Evolutionary conservation across 2,797 vertebrate species (phyloP).

Genomic region (Lutjanus argentimaculatus): DNA sequence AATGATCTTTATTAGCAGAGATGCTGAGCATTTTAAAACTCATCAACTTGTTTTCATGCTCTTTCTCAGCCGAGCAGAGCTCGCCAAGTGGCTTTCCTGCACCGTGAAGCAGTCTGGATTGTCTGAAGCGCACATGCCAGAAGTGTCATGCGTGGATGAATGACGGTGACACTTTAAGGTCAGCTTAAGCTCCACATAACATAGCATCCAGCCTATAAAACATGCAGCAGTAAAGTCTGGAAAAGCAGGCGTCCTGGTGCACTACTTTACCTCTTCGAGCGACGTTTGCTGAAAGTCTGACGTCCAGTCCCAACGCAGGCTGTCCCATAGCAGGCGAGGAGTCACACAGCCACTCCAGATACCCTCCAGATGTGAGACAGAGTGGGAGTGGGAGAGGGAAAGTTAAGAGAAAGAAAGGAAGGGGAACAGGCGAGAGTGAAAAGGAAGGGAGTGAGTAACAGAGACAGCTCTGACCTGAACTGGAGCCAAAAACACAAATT

Average conservation of each 20-base stretch:
- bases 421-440: conserved; percentile 53
- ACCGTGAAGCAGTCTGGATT: neutral
- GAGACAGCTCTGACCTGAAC: conserved; percentile 74
- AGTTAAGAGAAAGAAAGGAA: conserved; percentile 61
- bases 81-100: conserved; percentile 3
- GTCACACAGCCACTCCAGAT: conserved; percentile 84
- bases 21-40: conserved; percentile 12
- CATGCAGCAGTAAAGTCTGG: conserved; percentile 48
- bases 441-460: conserved; percentile 66
- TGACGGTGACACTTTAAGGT: conserved; percentile 43
- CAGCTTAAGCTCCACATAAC: conserved; percentile 16
- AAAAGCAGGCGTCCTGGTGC: conserved; percentile 27
- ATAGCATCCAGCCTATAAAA: conserved; percentile 30
- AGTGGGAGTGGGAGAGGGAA: conserved; percentile 70
- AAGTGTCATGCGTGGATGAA: conserved; percentile 50
- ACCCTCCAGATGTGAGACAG: conserved; percentile 91
- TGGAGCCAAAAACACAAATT: conserved; percentile 80
- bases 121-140: conserved; percentile 34
- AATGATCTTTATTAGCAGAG: conserved; percentile 17
- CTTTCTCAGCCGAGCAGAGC: conserved; percentile 13
- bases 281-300: conserved; percentile 68
- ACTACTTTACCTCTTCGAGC: conserved; percentile 69
- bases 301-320: conserved; percentile 69
- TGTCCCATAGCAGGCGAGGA: conserved; percentile 87
- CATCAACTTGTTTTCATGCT: conserved; percentile 19